phyloP scores from a whole-genome alignment of 2,888 invertebrate genomes.

The Drosophila kambysellisi region DNA sequence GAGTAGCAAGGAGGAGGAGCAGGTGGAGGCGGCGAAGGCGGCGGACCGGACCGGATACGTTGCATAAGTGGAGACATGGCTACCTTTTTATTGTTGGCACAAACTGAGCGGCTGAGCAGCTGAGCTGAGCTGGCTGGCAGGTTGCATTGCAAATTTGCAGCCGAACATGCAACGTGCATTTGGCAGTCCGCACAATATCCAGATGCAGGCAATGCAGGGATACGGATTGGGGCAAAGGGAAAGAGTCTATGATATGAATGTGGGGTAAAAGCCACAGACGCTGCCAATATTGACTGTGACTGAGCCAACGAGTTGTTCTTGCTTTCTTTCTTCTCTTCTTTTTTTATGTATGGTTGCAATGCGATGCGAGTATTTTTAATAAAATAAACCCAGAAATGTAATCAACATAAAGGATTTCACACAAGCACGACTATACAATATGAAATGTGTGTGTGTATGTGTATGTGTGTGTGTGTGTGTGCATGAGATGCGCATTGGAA shows the following conservation, averaged over 20 bases:
- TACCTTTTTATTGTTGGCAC: constrained; percentile 67
- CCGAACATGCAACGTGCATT: constrained; percentile 78
- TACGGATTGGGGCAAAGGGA: constrained; percentile 8
- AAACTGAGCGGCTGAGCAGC: constrained; percentile 25
- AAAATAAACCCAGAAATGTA: constrained; percentile 84
- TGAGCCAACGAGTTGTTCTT: constrained; percentile 59
- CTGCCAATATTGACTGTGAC: constrained; percentile 79
- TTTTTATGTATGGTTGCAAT: constrained; percentile 71
- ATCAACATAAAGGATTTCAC: constrained; percentile 84
- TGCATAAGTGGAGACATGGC: constrained; percentile 36
- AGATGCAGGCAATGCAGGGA: constrained; percentile 43
- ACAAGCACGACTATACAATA: constrained; percentile 37
- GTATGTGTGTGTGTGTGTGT: not conserved
- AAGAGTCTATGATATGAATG: constrained; percentile 4
- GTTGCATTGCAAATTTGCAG: constrained; percentile 79
- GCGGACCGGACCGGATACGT: constrained; percentile 32
- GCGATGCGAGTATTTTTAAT: constrained; percentile 82
- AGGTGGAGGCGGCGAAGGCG: not conserved
- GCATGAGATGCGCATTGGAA: constrained; percentile 62
- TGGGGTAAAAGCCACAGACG: constrained; percentile 66
- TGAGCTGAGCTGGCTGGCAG: constrained; percentile 44
- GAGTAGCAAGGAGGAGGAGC: not conserved
- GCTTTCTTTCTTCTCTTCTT: constrained; percentile 23
- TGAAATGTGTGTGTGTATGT: not conserved
- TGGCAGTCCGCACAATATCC: constrained; percentile 74